Conservation (phyloP, 1,140 invertebrate species). For the Seison nebaliae region DNA sequence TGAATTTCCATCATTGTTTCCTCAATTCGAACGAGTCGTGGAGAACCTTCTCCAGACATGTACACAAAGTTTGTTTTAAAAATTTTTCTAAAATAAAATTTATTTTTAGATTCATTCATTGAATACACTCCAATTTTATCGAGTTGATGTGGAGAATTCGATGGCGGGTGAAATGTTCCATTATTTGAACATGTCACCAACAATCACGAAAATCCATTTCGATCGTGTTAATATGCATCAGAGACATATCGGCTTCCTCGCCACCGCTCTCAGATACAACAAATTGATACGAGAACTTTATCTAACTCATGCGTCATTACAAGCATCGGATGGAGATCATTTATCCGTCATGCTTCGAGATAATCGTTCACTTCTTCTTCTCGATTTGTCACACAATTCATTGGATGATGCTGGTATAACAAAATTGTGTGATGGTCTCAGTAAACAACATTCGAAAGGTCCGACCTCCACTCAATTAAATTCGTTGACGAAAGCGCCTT, state of each 20-base stretch:
- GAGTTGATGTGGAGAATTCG: slow-evolving; percentile 41
- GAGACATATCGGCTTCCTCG: slow-evolving; percentile 37
- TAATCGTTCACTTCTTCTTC: slow-evolving; percentile 37
- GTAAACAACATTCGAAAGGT: slow-evolving; percentile 33
- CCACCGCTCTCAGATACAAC: slow-evolving; percentile 47
- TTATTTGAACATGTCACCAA: slow-evolving; percentile 36
- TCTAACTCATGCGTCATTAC: slow-evolving; percentile 49
- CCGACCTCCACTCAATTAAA: not conserved
- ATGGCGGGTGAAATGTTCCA: too few species aligned
- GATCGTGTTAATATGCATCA: slow-evolving; percentile 43
- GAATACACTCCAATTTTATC: slow-evolving; percentile 38
- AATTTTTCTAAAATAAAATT: slow-evolving; percentile 31
- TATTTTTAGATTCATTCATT: slow-evolving; percentile 40
- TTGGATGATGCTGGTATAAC: slow-evolving; percentile 41
- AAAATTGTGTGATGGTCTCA: slow-evolving; percentile 43
- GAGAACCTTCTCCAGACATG: slow-evolving; percentile 47
- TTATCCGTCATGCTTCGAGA: slow-evolving; percentile 33
- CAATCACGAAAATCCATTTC: slow-evolving; percentile 42
- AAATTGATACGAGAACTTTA: slow-evolving; percentile 48
- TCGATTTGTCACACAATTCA: slow-evolving; percentile 41
- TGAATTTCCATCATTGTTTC: slow-evolving; percentile 48
- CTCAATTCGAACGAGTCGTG: slow-evolving; percentile 46
- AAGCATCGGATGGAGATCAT: slow-evolving; percentile 45
- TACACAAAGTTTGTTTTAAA: slow-evolving; percentile 39
- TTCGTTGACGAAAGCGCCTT: too few species aligned